Evolutionary conservation across 2,113 vertebrate genomes (phyloP).

Genomic region (Cyanoramphus novaezelandiae): DNA sequence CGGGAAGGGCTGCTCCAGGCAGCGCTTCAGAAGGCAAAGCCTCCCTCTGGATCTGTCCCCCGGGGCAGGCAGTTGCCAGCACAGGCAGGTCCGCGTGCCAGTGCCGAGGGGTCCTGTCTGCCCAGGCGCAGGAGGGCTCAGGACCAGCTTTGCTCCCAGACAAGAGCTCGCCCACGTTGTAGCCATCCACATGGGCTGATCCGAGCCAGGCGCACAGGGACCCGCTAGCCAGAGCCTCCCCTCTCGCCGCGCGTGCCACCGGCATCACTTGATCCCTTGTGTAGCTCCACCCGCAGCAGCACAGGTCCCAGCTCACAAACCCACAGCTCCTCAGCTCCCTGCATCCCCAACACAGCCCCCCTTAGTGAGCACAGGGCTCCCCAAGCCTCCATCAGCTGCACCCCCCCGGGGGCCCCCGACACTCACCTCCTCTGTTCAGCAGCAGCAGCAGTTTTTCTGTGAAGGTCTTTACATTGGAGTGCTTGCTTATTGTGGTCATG

Average conservation of each 20-base stretch:
- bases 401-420: not conserved
- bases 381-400: not conserved
- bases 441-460: slow-evolving; percentile 93
- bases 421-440: slow-evolving; percentile 91
- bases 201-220: not conserved
- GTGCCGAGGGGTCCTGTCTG: not conserved
- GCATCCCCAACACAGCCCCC: not conserved
- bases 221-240: not conserved
- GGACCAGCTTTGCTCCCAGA: not conserved
- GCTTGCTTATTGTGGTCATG: slow-evolving; percentile 90
- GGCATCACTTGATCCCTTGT: not conserved
- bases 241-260: not conserved
- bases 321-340: not conserved
- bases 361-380: not conserved
- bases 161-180: not conserved
- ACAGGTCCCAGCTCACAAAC: not conserved
- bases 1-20: not conserved
- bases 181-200: not conserved
- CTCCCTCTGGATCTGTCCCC: not conserved
- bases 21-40: not conserved
- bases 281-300: not conserved
- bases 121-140: not conserved
- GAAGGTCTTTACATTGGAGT: slow-evolving; percentile 89
- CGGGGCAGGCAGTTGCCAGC: not conserved
- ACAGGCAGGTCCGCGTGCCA: not conserved